phyloP scores from a whole-genome alignment of 2,888 invertebrate species.

The Opisthograptis luteolata region DNA sequence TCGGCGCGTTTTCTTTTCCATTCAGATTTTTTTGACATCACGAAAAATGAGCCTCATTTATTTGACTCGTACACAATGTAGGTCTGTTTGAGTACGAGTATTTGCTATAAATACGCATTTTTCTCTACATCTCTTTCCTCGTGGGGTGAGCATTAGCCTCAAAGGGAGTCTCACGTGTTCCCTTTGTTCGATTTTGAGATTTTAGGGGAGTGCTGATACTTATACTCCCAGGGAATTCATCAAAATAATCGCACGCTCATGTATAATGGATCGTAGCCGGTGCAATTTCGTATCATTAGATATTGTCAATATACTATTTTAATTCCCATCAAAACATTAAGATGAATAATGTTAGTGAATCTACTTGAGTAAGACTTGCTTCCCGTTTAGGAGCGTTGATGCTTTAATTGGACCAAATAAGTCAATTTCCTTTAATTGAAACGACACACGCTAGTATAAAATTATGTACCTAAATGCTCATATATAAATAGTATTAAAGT shows the following conservation, averaged over 20 bases:
- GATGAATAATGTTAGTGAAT: constrained; percentile 35
- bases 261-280: constrained; percentile 76
- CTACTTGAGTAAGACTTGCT: constrained; percentile 15
- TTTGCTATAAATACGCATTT: constrained; percentile 85
- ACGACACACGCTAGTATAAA: constrained; percentile 34
- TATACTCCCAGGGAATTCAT: constrained; percentile 79
- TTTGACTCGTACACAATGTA: constrained; percentile 85
- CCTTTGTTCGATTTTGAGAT: constrained; percentile 82
- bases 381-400: constrained; percentile 18
- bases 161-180: constrained; percentile 80
- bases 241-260: constrained; percentile 80
- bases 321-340: constrained; percentile 38
- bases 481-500: constrained; percentile 27
- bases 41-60: constrained; percentile 85
- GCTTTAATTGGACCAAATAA: constrained; percentile 37
- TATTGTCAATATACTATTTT: constrained; percentile 43
- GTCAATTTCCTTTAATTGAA: constrained; percentile 42
- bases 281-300: constrained; percentile 68
- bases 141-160: constrained; percentile 81
- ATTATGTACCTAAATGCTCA: constrained; percentile 17
- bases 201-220: constrained; percentile 81
- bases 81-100: constrained; percentile 85
- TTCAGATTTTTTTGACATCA: constrained; percentile 85
- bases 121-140: constrained; percentile 82
- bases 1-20: constrained; percentile 81